Evolutionary conservation across 2,888 invertebrate species (phyloP).

Genomic region (Melanargia galathea): DNA sequence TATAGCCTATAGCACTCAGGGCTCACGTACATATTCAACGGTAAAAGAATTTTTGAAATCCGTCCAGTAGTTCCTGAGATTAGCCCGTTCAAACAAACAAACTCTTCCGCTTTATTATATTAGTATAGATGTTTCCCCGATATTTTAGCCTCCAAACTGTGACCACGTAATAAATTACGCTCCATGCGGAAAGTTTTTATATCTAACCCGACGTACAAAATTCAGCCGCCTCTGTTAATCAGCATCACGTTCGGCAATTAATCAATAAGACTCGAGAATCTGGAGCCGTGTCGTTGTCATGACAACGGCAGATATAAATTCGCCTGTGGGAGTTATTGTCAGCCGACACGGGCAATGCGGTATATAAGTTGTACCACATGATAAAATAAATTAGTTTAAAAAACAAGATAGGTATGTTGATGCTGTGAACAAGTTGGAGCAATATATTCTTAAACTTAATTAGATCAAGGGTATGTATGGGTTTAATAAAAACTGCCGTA

Average conservation of each 20-base stretch:
- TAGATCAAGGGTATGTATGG: no score
- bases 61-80: no score
- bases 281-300: slow-evolving; percentile 49
- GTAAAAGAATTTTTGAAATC: no score
- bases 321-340: slow-evolving; percentile 24
- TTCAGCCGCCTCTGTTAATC: slow-evolving; percentile 33
- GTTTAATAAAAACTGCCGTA: no score
- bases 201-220: slow-evolving; percentile 16
- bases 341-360: slow-evolving; percentile 1
- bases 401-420: neutral
- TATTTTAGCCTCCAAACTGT: neutral
- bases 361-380: neutral
- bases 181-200: neutral
- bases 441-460: neutral
- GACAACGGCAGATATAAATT: slow-evolving; percentile 44
- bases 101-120: no score
- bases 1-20: no score
- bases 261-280: slow-evolving; percentile 63
- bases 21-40: no score
- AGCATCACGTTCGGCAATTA: slow-evolving; percentile 58
- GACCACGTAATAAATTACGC: slow-evolving; percentile 1
- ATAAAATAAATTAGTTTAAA: neutral
- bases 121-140: no score
- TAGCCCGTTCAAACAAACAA: no score
- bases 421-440: neutral